A percentile compares a stretch with the other conserved stretches of the same genome.
phyloP scores from a whole-genome alignment of 2,113 vertebrate genomes.

The Isurus oxyrinchus region DNA sequence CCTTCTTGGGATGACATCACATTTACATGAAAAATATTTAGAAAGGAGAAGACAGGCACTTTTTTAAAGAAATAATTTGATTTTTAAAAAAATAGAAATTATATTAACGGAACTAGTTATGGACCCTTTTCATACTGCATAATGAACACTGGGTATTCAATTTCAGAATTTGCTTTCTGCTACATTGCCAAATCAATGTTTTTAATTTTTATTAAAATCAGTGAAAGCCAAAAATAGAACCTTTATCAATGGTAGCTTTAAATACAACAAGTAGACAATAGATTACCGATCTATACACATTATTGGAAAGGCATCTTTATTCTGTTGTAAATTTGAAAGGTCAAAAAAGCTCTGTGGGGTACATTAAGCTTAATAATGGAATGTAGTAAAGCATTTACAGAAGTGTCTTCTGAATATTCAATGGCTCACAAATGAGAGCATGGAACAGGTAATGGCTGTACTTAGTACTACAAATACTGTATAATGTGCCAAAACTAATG shows the following conservation, averaged over 20 bases:
- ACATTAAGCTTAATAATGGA: not conserved
- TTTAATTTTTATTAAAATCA: constrained; percentile 8
- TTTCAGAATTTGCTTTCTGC: not conserved
- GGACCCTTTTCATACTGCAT: not conserved
- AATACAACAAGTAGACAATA: not conserved
- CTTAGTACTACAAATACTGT: not conserved
- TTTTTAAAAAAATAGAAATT: too few species aligned
- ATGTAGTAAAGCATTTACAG: not conserved
- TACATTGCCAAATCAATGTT: not conserved
- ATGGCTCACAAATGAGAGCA: not conserved
- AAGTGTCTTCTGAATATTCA: not conserved
- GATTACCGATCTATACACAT: not conserved
- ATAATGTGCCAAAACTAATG: not conserved
- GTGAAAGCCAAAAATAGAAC: not conserved
- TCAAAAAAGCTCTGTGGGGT: not conserved
- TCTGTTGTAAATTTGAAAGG: not conserved
- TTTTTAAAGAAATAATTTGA: not conserved
- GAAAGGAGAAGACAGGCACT: not conserved
- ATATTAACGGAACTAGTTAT: not conserved
- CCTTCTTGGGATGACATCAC: not conserved
- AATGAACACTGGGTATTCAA: not conserved
- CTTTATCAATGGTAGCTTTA: not conserved
- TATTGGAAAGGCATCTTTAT: not conserved
- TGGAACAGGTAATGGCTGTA: not conserved
- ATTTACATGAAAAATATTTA: not conserved